Evolutionary conservation across 1,140 invertebrate species (phyloP), one percentile per base, ranked within the genome.

Genomic region (Temnothorax curvispinosus): DNA sequence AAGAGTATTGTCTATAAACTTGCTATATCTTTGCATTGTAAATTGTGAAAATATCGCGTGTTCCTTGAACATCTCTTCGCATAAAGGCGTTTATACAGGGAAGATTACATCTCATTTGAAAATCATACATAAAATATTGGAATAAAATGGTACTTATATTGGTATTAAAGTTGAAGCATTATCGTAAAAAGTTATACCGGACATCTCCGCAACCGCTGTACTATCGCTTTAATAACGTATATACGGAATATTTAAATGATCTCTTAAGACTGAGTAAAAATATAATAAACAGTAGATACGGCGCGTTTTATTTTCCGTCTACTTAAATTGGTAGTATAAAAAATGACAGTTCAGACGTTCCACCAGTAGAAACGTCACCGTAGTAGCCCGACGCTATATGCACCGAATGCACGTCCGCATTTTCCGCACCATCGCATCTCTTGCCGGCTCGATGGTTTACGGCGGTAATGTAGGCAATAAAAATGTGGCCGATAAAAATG

Each of bases 401-500:
- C 56, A 32, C 27, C 27, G 44, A 87, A 77, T 58, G 60, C 18
- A 72, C 69, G 11, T 62, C 69, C 69, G 41, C 62, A 85, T 88
- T 89, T 89, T 85, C 74, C 72, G 75, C 58, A 21, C 60, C 72
- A 80, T 11, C 52, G 65, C 74, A 44, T 54, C 38, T 85, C 67
- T 85, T 76, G 81, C 71, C 62, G 74, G 71, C 56, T 69, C 67
- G 60, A 77, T 67, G 69, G 54, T 87, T 89, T 56, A 56, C 67
- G 67, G 65, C 32, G 44, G 44, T 35, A 44, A 84, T 80, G 67
- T 65, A 85, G 44, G 60, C 72, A 47, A 84, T 87, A 81, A 74
- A 69, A 86, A 52, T 62, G 67, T 82, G 72, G 77, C 67, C 82
- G 72, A 89, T 87, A 87, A 80, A 76, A 89, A 86, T 60, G 41